Evolutionary conservation across 2,797 vertebrate genomes (phyloP).

Genomic region (Squalus acanthias): DNA sequence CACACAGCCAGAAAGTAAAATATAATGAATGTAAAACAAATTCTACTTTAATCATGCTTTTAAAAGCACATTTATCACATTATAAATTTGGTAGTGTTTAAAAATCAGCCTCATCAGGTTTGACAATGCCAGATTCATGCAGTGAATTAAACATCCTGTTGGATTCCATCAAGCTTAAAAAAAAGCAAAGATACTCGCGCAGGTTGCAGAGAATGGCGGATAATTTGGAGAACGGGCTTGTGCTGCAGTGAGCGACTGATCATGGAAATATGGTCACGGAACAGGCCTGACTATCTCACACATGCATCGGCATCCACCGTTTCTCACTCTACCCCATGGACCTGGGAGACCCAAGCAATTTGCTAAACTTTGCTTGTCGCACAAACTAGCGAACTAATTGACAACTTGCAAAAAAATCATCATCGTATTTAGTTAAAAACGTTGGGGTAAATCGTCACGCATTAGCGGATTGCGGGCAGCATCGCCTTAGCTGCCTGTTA

Average conservation of each 20-base stretch:
- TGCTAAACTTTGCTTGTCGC: not conserved
- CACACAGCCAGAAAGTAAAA: not conserved
- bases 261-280: not conserved
- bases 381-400: not conserved
- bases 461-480: too few species aligned
- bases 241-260: not conserved
- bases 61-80: constrained; percentile 16
- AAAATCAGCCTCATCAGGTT: not conserved
- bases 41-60: constrained; percentile 2
- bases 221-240: not conserved
- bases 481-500: not conserved
- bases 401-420: not conserved
- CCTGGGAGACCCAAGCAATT: not conserved
- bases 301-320: not conserved
- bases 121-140: not conserved
- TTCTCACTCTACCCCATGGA: not conserved
- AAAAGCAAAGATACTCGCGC: not conserved
- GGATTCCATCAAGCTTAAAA: not conserved
- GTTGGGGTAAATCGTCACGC: not conserved
- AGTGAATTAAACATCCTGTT: not conserved
- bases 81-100: not conserved
- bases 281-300: not conserved
- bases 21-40: not conserved
- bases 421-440: not conserved
- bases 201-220: not conserved